Percentiles rank a stretch among this genome's conserved stretches.
Evolutionary conservation across 2,888 invertebrate species (phyloP).

Genomic region (Cataglyphis albicans): DNA sequence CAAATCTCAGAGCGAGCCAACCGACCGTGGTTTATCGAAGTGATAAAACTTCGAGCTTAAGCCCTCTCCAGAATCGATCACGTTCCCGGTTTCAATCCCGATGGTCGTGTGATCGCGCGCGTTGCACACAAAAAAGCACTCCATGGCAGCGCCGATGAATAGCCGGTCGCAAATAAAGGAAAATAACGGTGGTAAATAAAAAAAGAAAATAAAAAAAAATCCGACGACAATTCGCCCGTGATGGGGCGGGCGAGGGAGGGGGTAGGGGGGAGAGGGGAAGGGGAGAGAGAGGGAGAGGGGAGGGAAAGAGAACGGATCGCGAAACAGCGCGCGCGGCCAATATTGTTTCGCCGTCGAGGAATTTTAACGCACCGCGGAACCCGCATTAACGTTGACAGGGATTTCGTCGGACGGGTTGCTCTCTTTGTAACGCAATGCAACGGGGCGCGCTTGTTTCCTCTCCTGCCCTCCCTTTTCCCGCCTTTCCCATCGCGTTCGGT

Average conservation of each 20-base stretch:
- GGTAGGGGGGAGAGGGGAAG: not conserved
- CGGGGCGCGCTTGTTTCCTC: slow-evolving; percentile 55
- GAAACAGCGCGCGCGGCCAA: slow-evolving; percentile 65
- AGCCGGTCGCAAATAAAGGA: slow-evolving; percentile 65
- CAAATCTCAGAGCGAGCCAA: not conserved
- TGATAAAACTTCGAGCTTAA: not conserved
- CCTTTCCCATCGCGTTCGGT: slow-evolving; percentile 6
- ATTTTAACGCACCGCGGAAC: slow-evolving; percentile 76
- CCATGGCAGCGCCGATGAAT: slow-evolving; percentile 44
- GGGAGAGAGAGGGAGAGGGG: not conserved
- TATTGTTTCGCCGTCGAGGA: slow-evolving; percentile 76
- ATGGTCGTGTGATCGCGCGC: slow-evolving; percentile 39
- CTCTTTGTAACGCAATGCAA: slow-evolving; percentile 78
- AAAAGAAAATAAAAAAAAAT: slow-evolving; percentile 57
- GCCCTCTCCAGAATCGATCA: not conserved
- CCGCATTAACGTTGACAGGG: slow-evolving; percentile 76
- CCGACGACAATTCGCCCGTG: slow-evolving; percentile 40
- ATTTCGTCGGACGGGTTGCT: slow-evolving; percentile 74
- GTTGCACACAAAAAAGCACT: slow-evolving; percentile 37
- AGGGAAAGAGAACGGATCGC: slow-evolving; percentile 18
- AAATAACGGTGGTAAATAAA: slow-evolving; percentile 58
- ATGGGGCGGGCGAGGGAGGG: not conserved
- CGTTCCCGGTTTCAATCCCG: slow-evolving; percentile 24
- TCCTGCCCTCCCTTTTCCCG: slow-evolving; percentile 1
- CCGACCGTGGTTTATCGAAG: slow-evolving; percentile 27